Percentiles rank a stretch among this genome's conserved stretches.
Conservation (phyloP, 2,888 invertebrate genomes). For the Microctonus aethiopoides region DNA sequence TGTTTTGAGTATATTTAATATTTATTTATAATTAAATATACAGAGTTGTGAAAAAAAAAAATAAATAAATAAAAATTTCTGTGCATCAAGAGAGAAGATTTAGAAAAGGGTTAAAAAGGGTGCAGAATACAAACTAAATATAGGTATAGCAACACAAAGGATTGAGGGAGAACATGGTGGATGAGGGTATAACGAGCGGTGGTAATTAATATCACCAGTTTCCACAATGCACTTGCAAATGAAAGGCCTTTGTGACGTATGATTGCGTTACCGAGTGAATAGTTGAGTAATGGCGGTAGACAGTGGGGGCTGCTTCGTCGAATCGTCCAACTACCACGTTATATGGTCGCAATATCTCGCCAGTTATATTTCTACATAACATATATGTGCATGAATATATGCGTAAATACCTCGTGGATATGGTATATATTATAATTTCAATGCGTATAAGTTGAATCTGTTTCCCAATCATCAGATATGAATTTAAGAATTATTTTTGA, state of each 20-base stretch:
- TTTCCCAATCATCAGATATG: too few relatives aligned
- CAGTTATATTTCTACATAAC: background rate
- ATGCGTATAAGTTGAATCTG: too few relatives aligned
- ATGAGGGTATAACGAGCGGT: conserved; percentile 60
- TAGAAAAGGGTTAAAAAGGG: background rate
- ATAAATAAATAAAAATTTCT: too few relatives aligned
- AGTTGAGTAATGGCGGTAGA: conserved; percentile 66
- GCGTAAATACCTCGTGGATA: too few relatives aligned
- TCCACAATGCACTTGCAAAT: conserved; percentile 68
- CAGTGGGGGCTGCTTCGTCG: conserved; percentile 55
- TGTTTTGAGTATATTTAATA: background rate
- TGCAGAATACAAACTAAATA: background rate
- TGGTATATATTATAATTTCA: too few relatives aligned
- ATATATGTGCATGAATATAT: background rate
- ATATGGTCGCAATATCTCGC: conserved; percentile 11
- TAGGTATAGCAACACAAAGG: background rate
- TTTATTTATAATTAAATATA: too few relatives aligned
- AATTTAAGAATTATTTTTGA: too few relatives aligned
- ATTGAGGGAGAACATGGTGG: conserved; percentile 50
- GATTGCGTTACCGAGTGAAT: conserved; percentile 68
- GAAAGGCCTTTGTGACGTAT: conserved; percentile 68
- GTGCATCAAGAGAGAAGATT: too few relatives aligned
- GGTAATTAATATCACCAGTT: conserved; percentile 67
- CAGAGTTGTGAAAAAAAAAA: background rate
- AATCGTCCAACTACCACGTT: conserved; percentile 44